Percentiles rank a stretch among this genome's conserved stretches.
phyloP scores from a whole-genome alignment of 2,797 vertebrate genomes.

The Dryobates pubescens region DNA sequence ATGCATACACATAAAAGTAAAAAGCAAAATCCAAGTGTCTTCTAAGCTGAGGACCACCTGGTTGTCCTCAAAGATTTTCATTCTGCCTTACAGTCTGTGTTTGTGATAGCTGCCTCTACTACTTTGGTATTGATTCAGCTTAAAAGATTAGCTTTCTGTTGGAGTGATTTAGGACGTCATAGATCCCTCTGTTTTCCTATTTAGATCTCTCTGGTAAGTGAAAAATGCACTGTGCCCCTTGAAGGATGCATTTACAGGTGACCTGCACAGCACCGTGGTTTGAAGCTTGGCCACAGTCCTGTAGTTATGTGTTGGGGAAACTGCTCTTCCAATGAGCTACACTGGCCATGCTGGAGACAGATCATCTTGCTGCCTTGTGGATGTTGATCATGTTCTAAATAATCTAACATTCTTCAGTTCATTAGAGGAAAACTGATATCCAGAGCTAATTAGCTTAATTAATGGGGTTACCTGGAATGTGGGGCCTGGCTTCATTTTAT shows the following conservation, averaged over 20 bases:
- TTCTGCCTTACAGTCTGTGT: not conserved
- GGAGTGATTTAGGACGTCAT: not conserved
- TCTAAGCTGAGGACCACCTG: not conserved
- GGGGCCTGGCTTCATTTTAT: not conserved
- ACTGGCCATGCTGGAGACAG: not conserved
- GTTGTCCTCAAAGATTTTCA: not conserved
- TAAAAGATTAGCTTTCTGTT: not conserved
- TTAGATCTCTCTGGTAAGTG: not conserved
- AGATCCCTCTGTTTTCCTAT: not conserved
- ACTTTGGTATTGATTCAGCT: not conserved
- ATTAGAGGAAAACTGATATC: not conserved
- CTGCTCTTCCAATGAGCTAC: not conserved
- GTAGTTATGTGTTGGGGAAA: not conserved
- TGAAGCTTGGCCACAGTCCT: not conserved
- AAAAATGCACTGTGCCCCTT: not conserved
- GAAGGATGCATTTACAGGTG: not conserved
- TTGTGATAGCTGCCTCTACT: not conserved
- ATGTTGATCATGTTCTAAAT: not conserved
- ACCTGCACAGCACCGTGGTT: not conserved
- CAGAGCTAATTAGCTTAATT: not conserved
- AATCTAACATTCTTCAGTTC: not conserved
- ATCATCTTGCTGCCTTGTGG: not conserved
- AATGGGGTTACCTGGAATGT: not conserved
- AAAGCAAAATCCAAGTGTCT: not conserved
- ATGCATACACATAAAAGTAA: accelerated